phyloP scores from a whole-genome alignment of 1,140 invertebrate genomes.

The Thereuonema tuberculata region DNA sequence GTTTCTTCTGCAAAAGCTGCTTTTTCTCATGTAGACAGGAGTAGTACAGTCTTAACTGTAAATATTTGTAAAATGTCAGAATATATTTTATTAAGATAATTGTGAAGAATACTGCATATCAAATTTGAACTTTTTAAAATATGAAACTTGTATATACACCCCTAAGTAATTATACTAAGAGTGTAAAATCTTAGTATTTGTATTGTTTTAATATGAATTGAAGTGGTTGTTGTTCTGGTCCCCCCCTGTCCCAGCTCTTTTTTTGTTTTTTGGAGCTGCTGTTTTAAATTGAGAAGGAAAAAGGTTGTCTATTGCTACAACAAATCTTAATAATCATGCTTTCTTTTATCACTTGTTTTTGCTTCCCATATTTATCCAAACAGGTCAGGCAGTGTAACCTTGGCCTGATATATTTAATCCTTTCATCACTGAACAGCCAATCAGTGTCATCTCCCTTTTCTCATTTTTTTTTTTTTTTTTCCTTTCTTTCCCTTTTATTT shows the following conservation, averaged over 20 bases:
- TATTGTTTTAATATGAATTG: neutral
- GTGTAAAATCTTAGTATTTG: neutral
- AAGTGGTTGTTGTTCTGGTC: neutral
- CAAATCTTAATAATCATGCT: neutral
- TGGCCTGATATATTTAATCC: neutral
- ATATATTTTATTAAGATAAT: too few species aligned
- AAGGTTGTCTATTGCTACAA: neutral
- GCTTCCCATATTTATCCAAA: neutral
- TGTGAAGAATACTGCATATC: too few species aligned
- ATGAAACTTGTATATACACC: too few species aligned
- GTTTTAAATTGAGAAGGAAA: neutral
- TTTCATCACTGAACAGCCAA: neutral
- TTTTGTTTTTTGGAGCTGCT: neutral
- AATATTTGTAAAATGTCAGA: too few species aligned
- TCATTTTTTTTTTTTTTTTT: neutral
- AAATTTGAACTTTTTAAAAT: too few species aligned
- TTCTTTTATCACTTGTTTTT: neutral
- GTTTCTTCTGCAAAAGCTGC: too few species aligned
- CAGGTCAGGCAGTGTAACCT: constrained; percentile 10
- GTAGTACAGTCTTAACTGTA: too few species aligned
- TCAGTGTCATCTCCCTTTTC: neutral
- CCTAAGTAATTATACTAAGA: too few species aligned
- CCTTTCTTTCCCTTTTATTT: neutral
- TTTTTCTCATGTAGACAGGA: too few species aligned
- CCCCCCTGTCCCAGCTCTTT: neutral